Evolutionary conservation across 2,113 vertebrate species (phyloP), one percentile per base, ranked within the genome.

Genomic region (Ceyx melanurus): DNA sequence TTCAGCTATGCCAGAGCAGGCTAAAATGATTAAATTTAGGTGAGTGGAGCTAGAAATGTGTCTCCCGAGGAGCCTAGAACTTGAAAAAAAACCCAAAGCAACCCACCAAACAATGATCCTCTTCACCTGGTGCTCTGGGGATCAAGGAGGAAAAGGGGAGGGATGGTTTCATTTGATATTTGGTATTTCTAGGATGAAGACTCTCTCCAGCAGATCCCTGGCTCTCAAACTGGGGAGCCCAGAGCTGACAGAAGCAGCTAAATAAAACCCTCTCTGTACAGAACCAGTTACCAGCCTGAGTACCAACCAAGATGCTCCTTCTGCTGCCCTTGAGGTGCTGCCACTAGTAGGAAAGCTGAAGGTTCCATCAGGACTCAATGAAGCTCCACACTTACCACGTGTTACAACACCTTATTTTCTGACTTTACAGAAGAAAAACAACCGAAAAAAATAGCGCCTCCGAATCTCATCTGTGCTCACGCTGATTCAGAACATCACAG

Each of bases 11-110:
- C 94, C 64, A 91, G 86, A 70, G 29, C 86, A 86, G 57, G 33
- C 86, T 40, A 40, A 72, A 91, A 48, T 86, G 58, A 95, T 79
- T 57, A 21, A 86, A 92, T 68, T 66, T 66, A 90, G 65, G 23
- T 57, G 11, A 51, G 29, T 11, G n/a, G 54, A 48, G 15, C 74
- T 42, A 3, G 6, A 45, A 92, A 64, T 0, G 19, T 1, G 12
- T 8, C 51, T 62, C 70, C 70, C 21, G 15, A 3, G 0, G 17
- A 90, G 82, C 20, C 20, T 23, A 58, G 7, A 2, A 2, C 81
- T 71, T 6, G 3, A 31, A 76, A 76, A 76, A 18, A 54, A 62
- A 33, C 35, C 23, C 7, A 21, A 22, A 21, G 10, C 22, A 23
- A 50, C 35, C 35, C 35, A 37, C 35, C 35, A 37, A 37, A 37